Base-by-base conservation (phyloP, 1,140 invertebrate genomes). In the Drepana arcuata region DNA sequence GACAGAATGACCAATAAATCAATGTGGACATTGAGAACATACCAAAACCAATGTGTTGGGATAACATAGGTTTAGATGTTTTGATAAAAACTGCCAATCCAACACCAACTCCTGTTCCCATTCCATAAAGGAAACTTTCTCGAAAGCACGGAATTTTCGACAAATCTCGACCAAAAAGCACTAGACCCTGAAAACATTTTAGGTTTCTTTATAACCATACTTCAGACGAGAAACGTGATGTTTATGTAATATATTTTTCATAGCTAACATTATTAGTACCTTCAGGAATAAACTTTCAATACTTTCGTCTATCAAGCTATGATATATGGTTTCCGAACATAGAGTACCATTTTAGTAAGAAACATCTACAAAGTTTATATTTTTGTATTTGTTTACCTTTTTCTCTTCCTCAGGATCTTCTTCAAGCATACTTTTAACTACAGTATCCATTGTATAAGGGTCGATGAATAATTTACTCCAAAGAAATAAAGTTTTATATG, bases 121-220 rank as follows among this genome's bases (percentile, higher is more conserved):
- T 86, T 3, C 89, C 88, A 68, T 86, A 86, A 0, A 90, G 34
- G 48, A 88, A 87, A 54, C 86, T 88, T 31, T 85, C 84, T 30
- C 87, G 79, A 61, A 90, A 89, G 55, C 89, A 91, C 12, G 89
- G 89, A 36, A 90, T 88, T 68, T 86, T 83, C 13, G 79, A 83
- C 2, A 90, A 50, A 65, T 90, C 86, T 49, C 84, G 73, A 10
- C 88, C 88, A 66, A 89, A 88, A 40, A 90, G 31, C 2, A 58
- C 35, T 12, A 82, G 32, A 13, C 75, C 75, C 78, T 82, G 61
- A 41, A 77, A 81, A 7, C n/a, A n/a, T n/a, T n/a, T n/a, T n/a
- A n/a, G n/a, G n/a, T n/a, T n/a, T n/a, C n/a, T n/a, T n/a, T n/a
- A n/a, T n/a, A n/a, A n/a, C n/a, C n/a, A n/a, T n/a, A n/a, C n/a